Evolutionary conservation across 2,113 vertebrate species (phyloP).

Genomic region (Uropsilus gracilis): DNA sequence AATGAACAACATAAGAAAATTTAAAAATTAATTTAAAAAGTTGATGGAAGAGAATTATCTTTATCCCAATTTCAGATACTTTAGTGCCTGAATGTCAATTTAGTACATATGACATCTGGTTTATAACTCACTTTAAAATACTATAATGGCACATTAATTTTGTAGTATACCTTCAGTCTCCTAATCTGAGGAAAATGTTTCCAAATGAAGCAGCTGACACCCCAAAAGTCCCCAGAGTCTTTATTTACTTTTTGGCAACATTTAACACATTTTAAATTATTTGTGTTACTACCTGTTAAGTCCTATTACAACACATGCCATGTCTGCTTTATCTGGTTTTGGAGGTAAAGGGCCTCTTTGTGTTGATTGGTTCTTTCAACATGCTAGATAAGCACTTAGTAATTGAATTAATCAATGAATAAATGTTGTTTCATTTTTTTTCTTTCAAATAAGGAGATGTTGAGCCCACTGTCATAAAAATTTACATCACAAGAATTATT

Average conservation of each 20-base stretch:
- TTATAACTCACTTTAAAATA: neutral
- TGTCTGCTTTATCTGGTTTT: neutral
- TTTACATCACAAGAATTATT: conserved; percentile 24
- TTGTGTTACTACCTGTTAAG: neutral
- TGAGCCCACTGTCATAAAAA: neutral
- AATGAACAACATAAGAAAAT: too few species aligned
- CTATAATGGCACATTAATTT: neutral
- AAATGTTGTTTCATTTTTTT: neutral
- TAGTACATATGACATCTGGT: neutral
- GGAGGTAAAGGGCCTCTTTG: neutral
- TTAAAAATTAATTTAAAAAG: too few species aligned
- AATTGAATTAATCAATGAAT: neutral
- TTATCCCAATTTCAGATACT: conserved; percentile 28
- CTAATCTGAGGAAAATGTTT: neutral
- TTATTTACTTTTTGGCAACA: neutral
- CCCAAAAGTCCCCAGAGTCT: neutral
- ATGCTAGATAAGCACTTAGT: neutral
- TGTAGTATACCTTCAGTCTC: neutral
- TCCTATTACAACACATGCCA: neutral
- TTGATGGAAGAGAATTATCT: too few species aligned
- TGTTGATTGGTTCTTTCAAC: neutral
- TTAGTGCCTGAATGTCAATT: neutral
- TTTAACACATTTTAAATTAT: neutral
- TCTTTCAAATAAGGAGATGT: conserved; percentile 35
- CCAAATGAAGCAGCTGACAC: neutral